Conservation (phyloP, 2,888 invertebrate species). For the Pseudeuparius sepicola region DNA sequence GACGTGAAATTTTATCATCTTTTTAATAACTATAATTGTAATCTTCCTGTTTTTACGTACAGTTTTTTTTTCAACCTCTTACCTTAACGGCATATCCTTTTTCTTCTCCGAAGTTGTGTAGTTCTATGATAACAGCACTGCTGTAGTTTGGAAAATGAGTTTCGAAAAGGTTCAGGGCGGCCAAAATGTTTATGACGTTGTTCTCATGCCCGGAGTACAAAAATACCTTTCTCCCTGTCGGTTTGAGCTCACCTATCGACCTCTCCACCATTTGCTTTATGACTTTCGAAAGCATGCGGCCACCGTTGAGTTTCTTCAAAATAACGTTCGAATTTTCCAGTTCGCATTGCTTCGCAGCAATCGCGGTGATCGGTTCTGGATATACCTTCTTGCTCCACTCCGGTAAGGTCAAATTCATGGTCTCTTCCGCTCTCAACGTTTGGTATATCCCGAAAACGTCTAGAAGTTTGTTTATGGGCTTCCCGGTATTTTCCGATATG, state of each 20-base stretch:
- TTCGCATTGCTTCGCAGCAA: constrained; percentile 36
- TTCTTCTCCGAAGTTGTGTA: constrained; percentile 27
- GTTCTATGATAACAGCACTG: constrained; percentile 33
- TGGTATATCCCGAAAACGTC: constrained; percentile 33
- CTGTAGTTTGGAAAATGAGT: constrained; percentile 37
- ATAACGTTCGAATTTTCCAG: constrained; percentile 35
- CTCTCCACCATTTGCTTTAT: constrained; percentile 30
- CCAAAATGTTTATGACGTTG: constrained; percentile 43
- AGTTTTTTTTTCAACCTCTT: no score
- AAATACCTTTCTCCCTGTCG: constrained; percentile 35
- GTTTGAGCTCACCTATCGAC: constrained; percentile 21
- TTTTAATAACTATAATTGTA: no score
- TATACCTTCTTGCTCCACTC: constrained; percentile 37
- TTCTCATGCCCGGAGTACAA: constrained; percentile 49
- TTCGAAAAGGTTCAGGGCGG: constrained; percentile 41
- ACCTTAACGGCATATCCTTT: constrained; percentile 33
- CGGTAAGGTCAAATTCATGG: constrained; percentile 37
- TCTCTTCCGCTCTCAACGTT: constrained; percentile 33
- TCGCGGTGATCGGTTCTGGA: constrained; percentile 32
- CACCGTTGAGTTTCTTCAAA: constrained; percentile 40
- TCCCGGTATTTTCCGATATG: constrained; percentile 29
- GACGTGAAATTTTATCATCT: no score
- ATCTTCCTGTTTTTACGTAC: no score
- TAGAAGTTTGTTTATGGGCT: constrained; percentile 24
- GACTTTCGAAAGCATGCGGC: constrained; percentile 33